Evolutionary conservation across 35 echinoderm and acorn worm genomes (phyloP).

Genomic region (Apostichopus californicus): DNA sequence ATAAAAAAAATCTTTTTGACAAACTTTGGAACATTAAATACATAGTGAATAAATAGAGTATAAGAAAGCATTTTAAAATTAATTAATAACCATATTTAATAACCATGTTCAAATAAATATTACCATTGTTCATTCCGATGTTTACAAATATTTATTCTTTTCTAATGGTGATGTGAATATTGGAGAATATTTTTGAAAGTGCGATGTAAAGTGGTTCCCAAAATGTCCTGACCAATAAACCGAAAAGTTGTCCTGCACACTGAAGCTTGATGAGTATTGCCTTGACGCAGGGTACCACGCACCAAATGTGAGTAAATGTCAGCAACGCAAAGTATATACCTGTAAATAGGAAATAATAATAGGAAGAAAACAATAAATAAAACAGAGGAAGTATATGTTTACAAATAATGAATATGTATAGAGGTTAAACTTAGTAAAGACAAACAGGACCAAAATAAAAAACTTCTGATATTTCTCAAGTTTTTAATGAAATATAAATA

Average conservation of each 20-base stretch:
- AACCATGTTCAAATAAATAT: too few species aligned
- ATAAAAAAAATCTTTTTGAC: too few species aligned
- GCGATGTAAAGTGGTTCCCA: constrained; percentile 73
- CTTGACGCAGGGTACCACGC: constrained; percentile 75
- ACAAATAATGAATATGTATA: neutral
- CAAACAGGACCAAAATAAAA: too few species aligned
- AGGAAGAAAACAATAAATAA: neutral
- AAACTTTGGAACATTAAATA: too few species aligned
- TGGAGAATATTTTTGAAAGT: constrained; percentile 32
- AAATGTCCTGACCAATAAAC: constrained; percentile 66
- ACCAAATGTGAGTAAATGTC: constrained; percentile 93
- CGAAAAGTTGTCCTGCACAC: constrained; percentile 70
- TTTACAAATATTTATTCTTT: neutral
- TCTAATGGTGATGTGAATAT: constrained; percentile 1
- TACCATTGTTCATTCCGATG: too few species aligned
- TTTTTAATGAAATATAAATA: too few species aligned
- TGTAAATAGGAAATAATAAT: neutral
- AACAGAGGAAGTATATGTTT: neutral
- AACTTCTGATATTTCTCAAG: too few species aligned
- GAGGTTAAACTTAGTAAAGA: too few species aligned
- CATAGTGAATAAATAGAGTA: too few species aligned
- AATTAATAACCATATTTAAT: too few species aligned
- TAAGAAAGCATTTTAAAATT: too few species aligned
- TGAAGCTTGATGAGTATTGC: constrained; percentile 63
- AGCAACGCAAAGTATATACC: constrained; percentile 70